Evolutionary conservation across 1,140 invertebrate species (phyloP).

Genomic region (Lordiphosa stackelbergi): DNA sequence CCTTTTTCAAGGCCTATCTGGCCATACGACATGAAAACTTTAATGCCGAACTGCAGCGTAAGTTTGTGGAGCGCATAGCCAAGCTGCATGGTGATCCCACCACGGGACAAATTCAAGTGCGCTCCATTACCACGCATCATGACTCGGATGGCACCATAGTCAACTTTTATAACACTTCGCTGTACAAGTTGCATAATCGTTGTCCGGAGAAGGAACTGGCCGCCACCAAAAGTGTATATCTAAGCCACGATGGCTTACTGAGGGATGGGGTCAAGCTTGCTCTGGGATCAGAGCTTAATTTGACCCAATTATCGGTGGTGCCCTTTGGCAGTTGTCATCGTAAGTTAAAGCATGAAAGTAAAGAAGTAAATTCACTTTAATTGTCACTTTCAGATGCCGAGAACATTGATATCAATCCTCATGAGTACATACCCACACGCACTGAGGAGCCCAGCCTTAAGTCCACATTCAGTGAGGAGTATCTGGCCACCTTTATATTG

Average conservation of each 20-base stretch:
- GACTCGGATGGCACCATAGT: constrained; percentile 66
- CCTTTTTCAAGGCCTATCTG: constrained; percentile 89
- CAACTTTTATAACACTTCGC: constrained; percentile 82
- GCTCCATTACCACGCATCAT: constrained; percentile 75
- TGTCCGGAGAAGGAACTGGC: constrained; percentile 88
- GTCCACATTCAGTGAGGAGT: constrained; percentile 83
- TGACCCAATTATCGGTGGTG: constrained; percentile 82
- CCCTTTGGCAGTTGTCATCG: constrained; percentile 86
- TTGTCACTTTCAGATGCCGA: constrained; percentile 33
- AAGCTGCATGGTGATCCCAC: constrained; percentile 87
- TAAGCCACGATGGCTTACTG: constrained; percentile 81
- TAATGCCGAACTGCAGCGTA: constrained; percentile 84
- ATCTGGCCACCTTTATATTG: constrained; percentile 90
- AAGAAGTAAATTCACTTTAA: no score
- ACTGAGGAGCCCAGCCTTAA: constrained; percentile 79
- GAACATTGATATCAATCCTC: constrained; percentile 53
- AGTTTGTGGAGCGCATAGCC: constrained; percentile 88
- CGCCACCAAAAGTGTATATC: constrained; percentile 83
- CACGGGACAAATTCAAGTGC: constrained; percentile 84
- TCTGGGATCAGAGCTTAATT: constrained; percentile 88
- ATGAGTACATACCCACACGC: constrained; percentile 59
- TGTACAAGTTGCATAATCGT: constrained; percentile 79
- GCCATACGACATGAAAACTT: constrained; percentile 86
- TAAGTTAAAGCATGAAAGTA: constrained; percentile 46
- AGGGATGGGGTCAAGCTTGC: constrained; percentile 83